Evolutionary conservation across 2,113 vertebrate genomes (phyloP).

Genomic region (Cairina moschata): DNA sequence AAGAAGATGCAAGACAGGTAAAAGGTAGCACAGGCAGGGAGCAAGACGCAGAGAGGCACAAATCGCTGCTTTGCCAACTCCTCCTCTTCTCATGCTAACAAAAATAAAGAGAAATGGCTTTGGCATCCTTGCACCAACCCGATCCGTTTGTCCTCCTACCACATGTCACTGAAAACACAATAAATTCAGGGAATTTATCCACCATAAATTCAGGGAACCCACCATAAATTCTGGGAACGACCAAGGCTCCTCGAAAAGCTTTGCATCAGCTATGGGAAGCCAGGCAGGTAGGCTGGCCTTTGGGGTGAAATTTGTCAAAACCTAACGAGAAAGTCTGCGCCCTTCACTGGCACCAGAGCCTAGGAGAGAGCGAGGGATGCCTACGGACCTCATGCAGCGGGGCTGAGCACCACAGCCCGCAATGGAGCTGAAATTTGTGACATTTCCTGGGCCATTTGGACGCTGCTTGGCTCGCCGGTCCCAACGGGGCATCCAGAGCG

Average conservation of each 20-base stretch:
- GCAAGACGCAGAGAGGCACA: background rate
- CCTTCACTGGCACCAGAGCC: background rate
- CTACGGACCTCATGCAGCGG: rapidly evolving
- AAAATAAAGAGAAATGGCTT: slow-evolving; percentile 25
- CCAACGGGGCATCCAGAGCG: background rate
- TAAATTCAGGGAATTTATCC: slow-evolving; percentile 7
- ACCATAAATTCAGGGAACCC: slow-evolving; percentile 15
- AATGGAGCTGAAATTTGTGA: rapidly evolving
- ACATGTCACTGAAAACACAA: background rate
- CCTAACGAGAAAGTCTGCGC: rapidly evolving
- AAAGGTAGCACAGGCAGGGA: background rate
- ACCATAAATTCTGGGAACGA: slow-evolving; percentile 1
- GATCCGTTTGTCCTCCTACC: slow-evolving; percentile 45
- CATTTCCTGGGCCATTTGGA: background rate
- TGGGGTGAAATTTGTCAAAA: background rate
- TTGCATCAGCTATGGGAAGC: background rate
- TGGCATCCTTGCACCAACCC: slow-evolving; percentile 40
- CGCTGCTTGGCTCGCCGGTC: background rate
- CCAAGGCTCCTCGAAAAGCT: background rate
- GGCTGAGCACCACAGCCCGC: rapidly evolving
- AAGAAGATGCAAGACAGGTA: background rate
- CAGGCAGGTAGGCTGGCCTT: background rate
- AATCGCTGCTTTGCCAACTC: background rate
- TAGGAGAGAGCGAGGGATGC: background rate
- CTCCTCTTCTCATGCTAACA: slow-evolving; percentile 2